Base-by-base conservation (phyloP, 2,888 invertebrate species). In the Physocephala rufipes region DNA sequence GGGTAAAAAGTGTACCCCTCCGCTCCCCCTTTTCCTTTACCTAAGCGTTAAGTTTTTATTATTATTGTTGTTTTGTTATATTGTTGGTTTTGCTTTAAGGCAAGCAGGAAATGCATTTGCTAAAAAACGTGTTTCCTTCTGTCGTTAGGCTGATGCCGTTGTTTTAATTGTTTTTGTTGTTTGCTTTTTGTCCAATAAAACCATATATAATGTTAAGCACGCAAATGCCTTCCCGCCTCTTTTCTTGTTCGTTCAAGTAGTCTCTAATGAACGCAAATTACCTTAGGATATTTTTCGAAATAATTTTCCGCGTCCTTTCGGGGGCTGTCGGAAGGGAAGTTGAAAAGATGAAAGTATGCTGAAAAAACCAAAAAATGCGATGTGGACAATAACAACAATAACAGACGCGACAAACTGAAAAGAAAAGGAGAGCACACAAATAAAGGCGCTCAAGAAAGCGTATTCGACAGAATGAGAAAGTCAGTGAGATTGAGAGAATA, bases 241-340 rank as follows among this genome's bases (percentile, higher is more conserved):
- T 19, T 21, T 16, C 19, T 66, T 36, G 21, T 43, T 67, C 47
- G 51, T 64, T 69, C 74, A 75, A 76, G 75, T 73, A 87, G 88
- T 87, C 87, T 87, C 88, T 89, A 88, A 84, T 84, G 84, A 84
- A 84, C 84, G 83, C 82, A 84, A 84, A 84, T 84, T 84, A 84
- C 84, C 82, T 81, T 79, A 82, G 83, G 84, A 82, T 81, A 83
- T 84, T 83, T 81, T 81, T 82, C 82, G 79, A 80, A 82, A 84
- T 84, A 83, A 84, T 83, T 79, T 59, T 26, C 55, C 67, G 28
- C 47, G 13, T 13, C 21, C 30, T 30, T n/a, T 24, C 49, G 43
- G 24, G 55, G 12, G 24, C 16, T n/a, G 21, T 59, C n/a, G 67
- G 59, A 16, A 51, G n/a, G n/a, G 19, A 21, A 2, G 51, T 19